Evolutionary conservation across 2,888 invertebrate genomes (phyloP), one percentile per base, ranked within the genome.

Genomic region (Oconnorella tubifera): DNA sequence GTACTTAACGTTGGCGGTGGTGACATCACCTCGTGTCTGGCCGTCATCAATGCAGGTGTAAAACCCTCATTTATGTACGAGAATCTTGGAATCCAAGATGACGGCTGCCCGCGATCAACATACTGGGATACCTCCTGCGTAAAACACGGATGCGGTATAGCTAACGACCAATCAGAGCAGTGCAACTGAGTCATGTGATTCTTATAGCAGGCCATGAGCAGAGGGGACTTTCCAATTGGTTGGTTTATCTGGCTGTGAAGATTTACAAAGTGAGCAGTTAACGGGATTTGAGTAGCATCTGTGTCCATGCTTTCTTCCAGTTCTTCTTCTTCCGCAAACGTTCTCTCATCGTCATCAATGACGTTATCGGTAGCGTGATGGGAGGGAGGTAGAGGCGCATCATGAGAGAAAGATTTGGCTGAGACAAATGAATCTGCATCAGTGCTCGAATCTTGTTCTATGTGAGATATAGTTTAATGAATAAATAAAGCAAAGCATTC

Each of bases 131-230:
- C 62, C n/a, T n/a, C n/a, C n/a, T n/a, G n/a, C n/a, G n/a, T n/a
- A n/a, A n/a, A n/a, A 23, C 33, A 25, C 1, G 75, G 75, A 33
- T 72, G 68, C 6, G 78, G 79, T 10, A 80, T 75, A 3, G 77
- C 75, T 33, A 74, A 72, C n/a, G 73, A 65, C 83, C 83, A 83
- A 71, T 80, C 76, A 65, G 74, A 73, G 69, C 82, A 82, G 59
- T 78, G 76, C 56, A 76, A 89, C 83, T 94, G 94, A 2, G 93
- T 92, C 76, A 97, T 84, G 81, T 96, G 94, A 64, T 89, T 89
- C 78, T 91, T 88, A 79, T 97, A 97, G 77, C 94, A 94, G 2
- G 93, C 90, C 92, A 97, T 93, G 0, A 97, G 84, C 61, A 97
- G 84, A 0, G 96, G 94, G 0, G 96, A 96, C 76, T 95, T 92